A percentile compares a stretch with the other conserved stretches of the same genome.
Conservation (phyloP, 2,113 vertebrate species). For the Paramormyrops kingsleyae region DNA sequence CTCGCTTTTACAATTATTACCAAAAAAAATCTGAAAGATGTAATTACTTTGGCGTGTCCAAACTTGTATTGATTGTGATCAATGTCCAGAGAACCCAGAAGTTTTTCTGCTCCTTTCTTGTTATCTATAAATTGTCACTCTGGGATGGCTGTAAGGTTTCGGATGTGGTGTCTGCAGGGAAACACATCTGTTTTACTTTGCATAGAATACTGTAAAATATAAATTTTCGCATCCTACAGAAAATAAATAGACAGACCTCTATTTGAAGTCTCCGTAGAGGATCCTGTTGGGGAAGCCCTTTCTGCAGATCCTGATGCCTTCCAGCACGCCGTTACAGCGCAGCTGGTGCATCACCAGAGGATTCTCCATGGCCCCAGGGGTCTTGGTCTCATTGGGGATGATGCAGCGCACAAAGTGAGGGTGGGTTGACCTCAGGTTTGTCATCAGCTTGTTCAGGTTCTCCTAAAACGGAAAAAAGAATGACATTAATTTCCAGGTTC, state of each 20-base stretch:
- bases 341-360: conserved; percentile 91
- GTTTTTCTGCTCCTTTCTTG: no score
- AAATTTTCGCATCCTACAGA: no score
- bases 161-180: no score
- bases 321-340: conserved; percentile 88
- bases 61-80: no score
- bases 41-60: no score
- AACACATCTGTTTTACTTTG: no score
- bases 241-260: background rate
- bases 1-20: no score
- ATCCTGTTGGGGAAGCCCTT: background rate
- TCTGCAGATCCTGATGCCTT: conserved; percentile 86
- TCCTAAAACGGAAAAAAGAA: background rate
- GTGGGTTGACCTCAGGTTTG: background rate
- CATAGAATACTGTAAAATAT: no score
- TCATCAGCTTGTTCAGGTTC: background rate
- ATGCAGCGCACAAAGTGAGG: background rate
- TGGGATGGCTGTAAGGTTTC: no score
- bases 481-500: conserved; percentile 35
- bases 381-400: background rate
- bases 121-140: no score
- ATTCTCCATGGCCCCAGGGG: conserved; percentile 76
- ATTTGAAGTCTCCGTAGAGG: background rate
- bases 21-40: no score
- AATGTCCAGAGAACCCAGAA: no score